Base-by-base conservation (phyloP, 2,113 vertebrate species). In the Dasypus novemcinctus region DNA sequence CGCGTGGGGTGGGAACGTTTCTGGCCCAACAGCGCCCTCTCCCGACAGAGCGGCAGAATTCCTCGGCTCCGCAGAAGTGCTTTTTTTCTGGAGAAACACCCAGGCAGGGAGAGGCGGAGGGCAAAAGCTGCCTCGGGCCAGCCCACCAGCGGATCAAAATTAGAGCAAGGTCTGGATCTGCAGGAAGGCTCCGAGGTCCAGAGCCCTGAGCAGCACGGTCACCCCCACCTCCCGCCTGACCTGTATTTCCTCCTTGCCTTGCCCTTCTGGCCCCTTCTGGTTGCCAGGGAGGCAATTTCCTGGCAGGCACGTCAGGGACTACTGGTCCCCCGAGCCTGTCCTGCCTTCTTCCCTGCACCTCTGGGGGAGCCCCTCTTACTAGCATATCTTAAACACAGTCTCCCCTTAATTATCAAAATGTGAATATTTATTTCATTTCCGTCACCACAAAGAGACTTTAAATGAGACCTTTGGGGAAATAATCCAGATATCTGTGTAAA, bases 21-120 rank as follows among this genome's bases (percentile, higher is more conserved):
- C 66, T 95, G 66, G 52, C 89, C 96, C 85, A 52, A 4, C 49
- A 27, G 71, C 66, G 38, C 87, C 95, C 93, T 87, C 94, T 93
- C 41, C 31, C 43, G 93, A 59, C 91, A 61, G 54, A 59, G 43
- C 18, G 1, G 64, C 74, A 89, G 38, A 86, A 59, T 5, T 29
- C 68, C 75, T 43, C 3, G 13, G 29, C 43, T 66, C 49, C 36
- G 0, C 81, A 74, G 38, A 33, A 38, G 10, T 0, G 18, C n/a
- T n/a, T n/a, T 7, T 36, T 75, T 79, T 78, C 23, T 79, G 18
- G 23, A 78, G 64, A 92, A 82, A 54, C 5, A 2, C 23, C 21
- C 12, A 41, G 68, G 59, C 33, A 46, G 23, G 57, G 57, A 21
- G 46, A 49, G 46, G 46, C 46, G 5, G 46, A n/a, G n/a, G n/a